These are phyloP conservation scores for Micromussa lordhowensis DNA, from an alignment of 92 coral and sea anemone species.

Conservation along the genomic window DNA sequence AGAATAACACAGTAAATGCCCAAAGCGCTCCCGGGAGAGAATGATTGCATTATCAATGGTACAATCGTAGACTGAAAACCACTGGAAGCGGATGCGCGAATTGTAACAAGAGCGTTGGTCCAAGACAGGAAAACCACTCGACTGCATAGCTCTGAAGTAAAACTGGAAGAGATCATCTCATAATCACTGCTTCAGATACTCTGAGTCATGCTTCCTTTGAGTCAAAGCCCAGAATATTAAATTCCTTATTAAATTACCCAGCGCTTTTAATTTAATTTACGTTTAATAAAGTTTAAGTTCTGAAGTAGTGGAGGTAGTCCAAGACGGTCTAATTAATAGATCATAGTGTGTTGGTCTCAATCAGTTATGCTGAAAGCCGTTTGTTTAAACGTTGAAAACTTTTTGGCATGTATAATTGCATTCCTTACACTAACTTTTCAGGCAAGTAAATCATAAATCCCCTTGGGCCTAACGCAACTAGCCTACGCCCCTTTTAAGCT, in stretches of 20 bases:
- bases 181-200: background rate
- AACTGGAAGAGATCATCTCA: background rate
- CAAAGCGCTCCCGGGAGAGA: background rate
- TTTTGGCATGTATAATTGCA: background rate
- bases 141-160: background rate
- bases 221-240: background rate
- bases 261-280: background rate
- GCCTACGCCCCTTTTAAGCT: background rate
- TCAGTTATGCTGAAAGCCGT: background rate
- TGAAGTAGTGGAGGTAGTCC: background rate
- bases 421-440: background rate
- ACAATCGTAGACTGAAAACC: background rate
- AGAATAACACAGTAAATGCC: no score
- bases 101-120: background rate
- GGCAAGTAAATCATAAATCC: background rate
- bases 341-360: background rate
- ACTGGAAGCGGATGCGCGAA: background rate
- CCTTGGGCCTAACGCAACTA: background rate
- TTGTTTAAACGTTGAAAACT: background rate
- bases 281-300: background rate
- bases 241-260: background rate
- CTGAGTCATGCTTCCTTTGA: background rate
- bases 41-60: background rate
- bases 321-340: background rate
- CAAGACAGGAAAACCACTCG: background rate